Conservation (phyloP, 2,797 vertebrate genomes). For the Scomberomorus guttatus region DNA sequence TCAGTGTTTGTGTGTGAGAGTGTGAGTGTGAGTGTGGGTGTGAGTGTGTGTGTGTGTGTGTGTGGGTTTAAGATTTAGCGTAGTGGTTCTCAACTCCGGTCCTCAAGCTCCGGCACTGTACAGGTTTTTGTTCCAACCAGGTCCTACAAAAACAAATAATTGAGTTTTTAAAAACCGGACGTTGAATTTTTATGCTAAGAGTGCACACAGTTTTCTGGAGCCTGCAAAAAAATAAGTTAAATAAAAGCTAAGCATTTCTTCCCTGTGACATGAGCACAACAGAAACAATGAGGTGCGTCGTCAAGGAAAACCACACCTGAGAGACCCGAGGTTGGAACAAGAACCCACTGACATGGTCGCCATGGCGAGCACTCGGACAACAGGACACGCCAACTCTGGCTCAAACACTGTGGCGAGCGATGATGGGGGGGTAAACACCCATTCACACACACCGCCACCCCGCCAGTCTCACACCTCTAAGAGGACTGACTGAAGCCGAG, state of each 20-base stretch:
- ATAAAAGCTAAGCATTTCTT: slow-evolving; percentile 78
- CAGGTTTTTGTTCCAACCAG: slow-evolving; percentile 93
- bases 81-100: slow-evolving; percentile 92
- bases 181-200: slow-evolving; percentile 81
- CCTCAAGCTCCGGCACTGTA: slow-evolving; percentile 91
- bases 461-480: slow-evolving; percentile 52
- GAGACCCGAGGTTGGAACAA: slow-evolving; percentile 92
- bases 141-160: slow-evolving; percentile 93
- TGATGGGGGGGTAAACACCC: slow-evolving; percentile 44
- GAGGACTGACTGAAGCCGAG: slow-evolving; percentile 62
- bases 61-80: slow-evolving; percentile 84
- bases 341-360: slow-evolving; percentile 84
- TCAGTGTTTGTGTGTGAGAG: slow-evolving; percentile 36
- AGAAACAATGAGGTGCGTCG: slow-evolving; percentile 80
- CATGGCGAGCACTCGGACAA: slow-evolving; percentile 75
- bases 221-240: slow-evolving; percentile 83
- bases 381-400: slow-evolving; percentile 67
- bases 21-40: slow-evolving; percentile 54
- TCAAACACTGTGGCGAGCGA: slow-evolving; percentile 59
- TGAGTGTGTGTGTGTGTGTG: slow-evolving; percentile 58
- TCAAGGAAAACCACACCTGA: slow-evolving; percentile 78
- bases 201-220: slow-evolving; percentile 85
- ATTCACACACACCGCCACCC: slow-evolving; percentile 41
- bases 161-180: slow-evolving; percentile 86
- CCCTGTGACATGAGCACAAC: slow-evolving; percentile 85